These are phyloP conservation scores for Eupithecia abbreviata DNA, from an alignment of 2,888 invertebrate species.

Conservation along the genomic window DNA sequence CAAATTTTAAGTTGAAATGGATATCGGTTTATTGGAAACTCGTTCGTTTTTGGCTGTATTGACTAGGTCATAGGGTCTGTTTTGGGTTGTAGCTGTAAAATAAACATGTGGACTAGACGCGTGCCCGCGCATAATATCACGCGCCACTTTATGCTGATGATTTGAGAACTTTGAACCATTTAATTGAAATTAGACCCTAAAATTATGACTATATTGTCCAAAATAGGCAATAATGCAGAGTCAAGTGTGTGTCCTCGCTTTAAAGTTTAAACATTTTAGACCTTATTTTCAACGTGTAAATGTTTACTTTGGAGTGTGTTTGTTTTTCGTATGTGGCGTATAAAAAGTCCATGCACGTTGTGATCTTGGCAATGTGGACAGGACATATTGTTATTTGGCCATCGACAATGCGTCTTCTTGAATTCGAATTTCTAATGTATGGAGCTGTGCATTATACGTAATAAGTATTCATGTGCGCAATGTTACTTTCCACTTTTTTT, in stretches of 20 bases:
- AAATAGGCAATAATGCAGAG: not conserved
- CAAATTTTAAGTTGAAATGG: slow-evolving; percentile 44
- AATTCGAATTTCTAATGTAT: not conserved
- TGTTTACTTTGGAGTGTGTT: not conserved
- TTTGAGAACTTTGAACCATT: slow-evolving; percentile 70
- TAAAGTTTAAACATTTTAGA: not conserved
- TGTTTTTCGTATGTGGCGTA: not conserved
- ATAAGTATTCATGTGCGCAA: not conserved
- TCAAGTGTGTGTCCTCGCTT: slow-evolving; percentile 53
- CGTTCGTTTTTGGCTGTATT: slow-evolving; percentile 37
- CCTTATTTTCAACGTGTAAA: slow-evolving; percentile 1
- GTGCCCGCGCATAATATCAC: slow-evolving; percentile 81
- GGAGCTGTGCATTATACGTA: not conserved
- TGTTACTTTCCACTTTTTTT: not conserved
- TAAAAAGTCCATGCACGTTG: not conserved
- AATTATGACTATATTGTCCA: slow-evolving; percentile 34
- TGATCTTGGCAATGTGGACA: not conserved
- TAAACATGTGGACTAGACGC: slow-evolving; percentile 63
- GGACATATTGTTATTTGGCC: not conserved
- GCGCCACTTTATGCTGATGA: slow-evolving; percentile 74
- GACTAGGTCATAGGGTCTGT: slow-evolving; percentile 42
- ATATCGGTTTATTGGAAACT: slow-evolving; percentile 40
- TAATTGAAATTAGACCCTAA: slow-evolving; percentile 31
- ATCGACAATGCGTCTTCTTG: not conserved
- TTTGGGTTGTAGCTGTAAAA: slow-evolving; percentile 48